phyloP scores from a whole-genome alignment of 2,888 invertebrate genomes.

The Pollenia griseotomentosa region DNA sequence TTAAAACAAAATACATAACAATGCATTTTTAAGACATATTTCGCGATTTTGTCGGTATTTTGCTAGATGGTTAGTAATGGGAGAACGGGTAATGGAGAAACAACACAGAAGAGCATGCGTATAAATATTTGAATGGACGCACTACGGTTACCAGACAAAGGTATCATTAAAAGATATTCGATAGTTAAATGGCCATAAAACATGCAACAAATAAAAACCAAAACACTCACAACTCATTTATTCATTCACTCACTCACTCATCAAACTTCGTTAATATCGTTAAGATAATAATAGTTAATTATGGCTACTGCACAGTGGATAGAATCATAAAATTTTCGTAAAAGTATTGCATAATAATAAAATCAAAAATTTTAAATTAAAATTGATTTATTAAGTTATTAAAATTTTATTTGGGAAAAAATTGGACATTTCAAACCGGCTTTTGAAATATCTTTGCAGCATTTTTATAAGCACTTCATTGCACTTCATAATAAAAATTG shows the following conservation, averaged over 20 bases:
- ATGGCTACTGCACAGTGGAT: constrained; percentile 23
- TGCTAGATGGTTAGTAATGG: neutral
- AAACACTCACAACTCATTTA: neutral
- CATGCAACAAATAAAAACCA: constrained; percentile 56
- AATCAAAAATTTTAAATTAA: no score
- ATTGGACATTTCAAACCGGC: no score
- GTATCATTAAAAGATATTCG: constrained; percentile 33
- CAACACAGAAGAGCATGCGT: constrained; percentile 17
- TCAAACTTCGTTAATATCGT: constrained; percentile 43
- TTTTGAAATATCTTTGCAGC: no score
- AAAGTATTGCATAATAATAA: no score
- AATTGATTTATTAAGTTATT: no score
- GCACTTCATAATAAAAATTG: no score
- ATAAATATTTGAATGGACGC: constrained; percentile 22
- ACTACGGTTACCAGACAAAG: constrained; percentile 19
- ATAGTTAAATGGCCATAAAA: constrained; percentile 67
- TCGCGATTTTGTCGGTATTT: neutral
- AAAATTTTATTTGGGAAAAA: no score
- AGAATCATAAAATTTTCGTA: neutral
- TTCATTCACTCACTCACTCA: constrained; percentile 31
- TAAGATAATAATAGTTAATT: constrained; percentile 34
- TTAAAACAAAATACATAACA: constrained; percentile 45
- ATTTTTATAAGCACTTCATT: no score
- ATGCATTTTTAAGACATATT: constrained; percentile 28
- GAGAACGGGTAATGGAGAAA: neutral